Evolutionary conservation across 2,113 vertebrate species (phyloP).

Genomic region (Barbus barbus): DNA sequence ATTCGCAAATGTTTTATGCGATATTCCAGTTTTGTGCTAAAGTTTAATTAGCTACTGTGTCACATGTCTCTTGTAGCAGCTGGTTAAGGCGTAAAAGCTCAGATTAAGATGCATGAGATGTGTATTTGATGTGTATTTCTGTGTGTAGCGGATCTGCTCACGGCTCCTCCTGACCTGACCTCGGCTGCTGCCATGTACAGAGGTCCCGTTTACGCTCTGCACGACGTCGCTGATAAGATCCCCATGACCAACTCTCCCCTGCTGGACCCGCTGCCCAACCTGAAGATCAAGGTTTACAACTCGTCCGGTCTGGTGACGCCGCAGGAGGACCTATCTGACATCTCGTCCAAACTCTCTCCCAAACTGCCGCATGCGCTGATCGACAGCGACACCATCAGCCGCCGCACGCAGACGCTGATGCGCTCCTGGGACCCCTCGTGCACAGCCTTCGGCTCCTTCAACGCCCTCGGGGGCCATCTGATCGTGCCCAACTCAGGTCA

Average conservation of each 20-base stretch:
- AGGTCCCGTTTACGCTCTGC: conserved; percentile 93
- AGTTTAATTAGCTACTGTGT: too few relatives aligned
- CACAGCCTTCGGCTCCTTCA: conserved; percentile 92
- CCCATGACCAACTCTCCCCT: conserved; percentile 98
- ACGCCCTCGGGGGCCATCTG: conserved; percentile 92
- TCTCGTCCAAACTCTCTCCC: conserved; percentile 88
- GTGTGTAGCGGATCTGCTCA: conserved; percentile 83
- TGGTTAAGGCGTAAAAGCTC: too few relatives aligned
- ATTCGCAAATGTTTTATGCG: too few relatives aligned
- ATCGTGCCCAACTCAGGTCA: conserved; percentile 95
- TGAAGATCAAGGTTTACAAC: conserved; percentile 98
- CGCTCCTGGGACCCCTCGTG: conserved; percentile 90
- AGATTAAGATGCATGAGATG: too few relatives aligned
- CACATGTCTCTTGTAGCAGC: too few relatives aligned
- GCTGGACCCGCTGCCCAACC: conserved; percentile 91
- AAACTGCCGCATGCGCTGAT: conserved; percentile 88
- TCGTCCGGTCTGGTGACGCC: conserved; percentile 89
- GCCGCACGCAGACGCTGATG: conserved; percentile 88
- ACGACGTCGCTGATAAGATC: conserved; percentile 96
- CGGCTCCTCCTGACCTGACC: conserved; percentile 91
- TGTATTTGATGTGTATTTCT: not conserved
- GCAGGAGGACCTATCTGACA: conserved; percentile 90
- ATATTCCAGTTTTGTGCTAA: too few relatives aligned
- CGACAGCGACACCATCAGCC: conserved; percentile 85
- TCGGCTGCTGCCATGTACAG: conserved; percentile 96